Conservation (phyloP, 1,140 invertebrate species). For the Carcinoscorpius rotundicauda region DNA sequence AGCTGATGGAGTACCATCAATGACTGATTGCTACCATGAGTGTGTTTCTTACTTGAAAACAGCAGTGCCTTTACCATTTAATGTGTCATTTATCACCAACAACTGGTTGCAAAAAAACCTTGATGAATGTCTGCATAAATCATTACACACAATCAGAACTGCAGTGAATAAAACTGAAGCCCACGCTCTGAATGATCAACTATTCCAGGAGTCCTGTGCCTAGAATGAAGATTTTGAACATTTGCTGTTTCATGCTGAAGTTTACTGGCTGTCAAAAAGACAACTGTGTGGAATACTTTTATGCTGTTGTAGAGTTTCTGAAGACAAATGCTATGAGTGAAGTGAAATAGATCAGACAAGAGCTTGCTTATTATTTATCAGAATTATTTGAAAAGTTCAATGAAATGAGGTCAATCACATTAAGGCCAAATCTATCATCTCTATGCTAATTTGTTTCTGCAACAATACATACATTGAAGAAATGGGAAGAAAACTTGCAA, state of each 20-base stretch:
- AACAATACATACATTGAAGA: no score
- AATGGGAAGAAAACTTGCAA: no score
- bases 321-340: no score
- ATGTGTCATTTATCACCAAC: conserved; percentile 18
- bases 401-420: conserved; percentile 21
- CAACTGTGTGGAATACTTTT: conserved; percentile 19
- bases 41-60: conserved; percentile 27
- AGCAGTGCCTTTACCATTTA: conserved; percentile 16
- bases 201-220: conserved; percentile 19
- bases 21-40: conserved; percentile 24
- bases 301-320: conserved; percentile 7
- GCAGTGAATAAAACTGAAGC: conserved; percentile 17
- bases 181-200: conserved; percentile 17
- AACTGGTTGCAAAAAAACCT: conserved; percentile 20
- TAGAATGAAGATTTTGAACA: conserved; percentile 22
- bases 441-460: no score
- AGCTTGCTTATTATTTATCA: conserved; percentile 23
- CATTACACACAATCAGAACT: conserved; percentile 19
- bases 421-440: conserved; percentile 14
- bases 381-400: conserved; percentile 20
- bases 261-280: conserved; percentile 20
- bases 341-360: conserved; percentile 10
- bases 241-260: conserved; percentile 14
- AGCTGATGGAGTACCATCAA: conserved; percentile 28
- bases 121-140: conserved; percentile 16